A percentile compares a stretch with the other conserved stretches of the same genome.
Evolutionary conservation across 2,888 invertebrate species (phyloP).

Genomic region (Pollenia griseotomentosa): DNA sequence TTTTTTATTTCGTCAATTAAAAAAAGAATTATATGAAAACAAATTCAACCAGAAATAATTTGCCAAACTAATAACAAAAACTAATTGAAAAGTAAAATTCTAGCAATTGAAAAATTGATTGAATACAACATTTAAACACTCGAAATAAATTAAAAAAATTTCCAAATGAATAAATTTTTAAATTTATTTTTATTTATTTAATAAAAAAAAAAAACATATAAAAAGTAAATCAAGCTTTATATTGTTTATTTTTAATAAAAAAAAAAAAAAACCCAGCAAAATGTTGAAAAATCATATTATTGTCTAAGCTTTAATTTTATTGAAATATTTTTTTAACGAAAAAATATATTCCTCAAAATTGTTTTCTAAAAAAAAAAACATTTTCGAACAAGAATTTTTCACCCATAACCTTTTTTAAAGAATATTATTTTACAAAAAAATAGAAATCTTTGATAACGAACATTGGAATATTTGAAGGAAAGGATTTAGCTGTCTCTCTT

Average conservation of each 20-base stretch:
- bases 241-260: not conserved
- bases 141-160: constrained; percentile 46
- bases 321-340: not conserved
- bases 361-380: too few species aligned
- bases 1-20: not conserved
- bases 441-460: too few species aligned
- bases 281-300: not conserved
- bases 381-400: too few species aligned
- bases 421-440: too few species aligned
- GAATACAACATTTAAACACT: constrained; percentile 44
- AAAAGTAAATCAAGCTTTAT: not conserved
- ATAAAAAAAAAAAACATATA: not conserved
- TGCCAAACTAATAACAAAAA: constrained; percentile 41
- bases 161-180: constrained; percentile 47
- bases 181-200: constrained; percentile 20
- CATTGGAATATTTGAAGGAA: too few species aligned
- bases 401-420: too few species aligned
- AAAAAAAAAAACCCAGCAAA: not conserved
- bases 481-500: too few species aligned
- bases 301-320: too few species aligned
- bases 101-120: constrained; percentile 55
- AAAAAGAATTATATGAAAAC: not conserved
- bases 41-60: constrained; percentile 46
- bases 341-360: too few species aligned
- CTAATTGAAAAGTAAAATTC: constrained; percentile 50